Evolutionary conservation across 2,113 vertebrate genomes (phyloP).

Genomic region (Panurus biarmicus): DNA sequence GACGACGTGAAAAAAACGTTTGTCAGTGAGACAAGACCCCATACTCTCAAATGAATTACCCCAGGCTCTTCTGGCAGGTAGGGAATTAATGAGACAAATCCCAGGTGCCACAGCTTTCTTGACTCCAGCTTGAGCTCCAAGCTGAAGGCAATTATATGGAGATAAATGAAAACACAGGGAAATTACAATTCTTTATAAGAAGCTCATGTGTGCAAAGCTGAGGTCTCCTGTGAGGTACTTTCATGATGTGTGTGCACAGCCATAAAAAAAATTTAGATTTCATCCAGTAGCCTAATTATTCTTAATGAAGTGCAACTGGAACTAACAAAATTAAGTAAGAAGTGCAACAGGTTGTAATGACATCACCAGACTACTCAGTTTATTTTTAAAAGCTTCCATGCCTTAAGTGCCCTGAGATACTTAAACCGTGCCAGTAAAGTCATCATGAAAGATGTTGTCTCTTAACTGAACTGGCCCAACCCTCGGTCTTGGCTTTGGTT

Average conservation of each 20-base stretch:
- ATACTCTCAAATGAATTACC: neutral
- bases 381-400: neutral
- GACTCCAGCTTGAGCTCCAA: neutral
- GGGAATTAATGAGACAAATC: neutral
- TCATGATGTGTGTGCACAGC: neutral
- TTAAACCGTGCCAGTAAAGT: neutral
- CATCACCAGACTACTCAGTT: neutral
- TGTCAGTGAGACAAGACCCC: neutral
- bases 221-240: neutral
- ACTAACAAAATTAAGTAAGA: neutral
- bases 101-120: neutral
- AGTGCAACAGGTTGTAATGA: neutral
- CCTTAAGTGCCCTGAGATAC: neutral
- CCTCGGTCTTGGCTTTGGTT: neutral
- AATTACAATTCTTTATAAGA: neutral
- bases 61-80: neutral
- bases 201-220: neutral
- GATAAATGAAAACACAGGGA: neutral
- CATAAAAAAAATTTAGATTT: neutral
- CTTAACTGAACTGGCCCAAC: neutral
- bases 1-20: neutral
- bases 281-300: neutral
- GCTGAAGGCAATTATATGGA: neutral
- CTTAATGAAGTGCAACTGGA: neutral
- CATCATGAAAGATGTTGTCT: neutral